Evolutionary conservation across 2,797 vertebrate genomes (phyloP).

Genomic region (Catostomus latipinnis): DNA sequence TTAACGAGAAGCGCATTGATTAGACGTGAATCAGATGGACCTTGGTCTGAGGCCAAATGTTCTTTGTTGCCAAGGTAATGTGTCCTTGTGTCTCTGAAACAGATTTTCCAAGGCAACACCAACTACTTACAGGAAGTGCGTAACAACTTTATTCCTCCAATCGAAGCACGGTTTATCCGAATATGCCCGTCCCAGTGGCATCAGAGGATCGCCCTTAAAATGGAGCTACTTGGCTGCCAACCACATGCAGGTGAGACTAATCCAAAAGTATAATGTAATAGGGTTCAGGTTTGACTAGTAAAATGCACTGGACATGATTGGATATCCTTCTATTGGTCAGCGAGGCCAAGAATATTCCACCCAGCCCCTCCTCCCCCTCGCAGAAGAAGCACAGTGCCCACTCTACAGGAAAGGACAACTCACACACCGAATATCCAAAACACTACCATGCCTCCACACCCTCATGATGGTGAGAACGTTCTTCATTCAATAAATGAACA

Average conservation of each 20-base stretch:
- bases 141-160: conserved; percentile 96
- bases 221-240: conserved; percentile 94
- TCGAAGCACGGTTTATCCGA: conserved; percentile 89
- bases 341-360: conserved; percentile 61
- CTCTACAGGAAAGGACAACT: conserved; percentile 81
- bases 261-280: neutral
- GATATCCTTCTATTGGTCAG: conserved; percentile 62
- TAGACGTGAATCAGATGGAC: conserved; percentile 46
- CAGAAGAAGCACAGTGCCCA: conserved; percentile 72
- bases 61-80: conserved; percentile 25
- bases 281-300: neutral
- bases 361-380: conserved; percentile 60
- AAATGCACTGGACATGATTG: neutral
- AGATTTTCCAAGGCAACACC: conserved; percentile 96
- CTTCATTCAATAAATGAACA: neutral
- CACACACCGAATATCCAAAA: conserved; percentile 89
- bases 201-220: conserved; percentile 92
- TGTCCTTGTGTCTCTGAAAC: conserved; percentile 49
- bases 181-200: conserved; percentile 90
- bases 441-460: conserved; percentile 89
- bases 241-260: conserved; percentile 65
- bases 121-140: conserved; percentile 93
- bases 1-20: conserved; percentile 55
- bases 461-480: conserved; percentile 81
- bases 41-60: conserved; percentile 38